Evolutionary conservation across 1,140 invertebrate species (phyloP).

Genomic region (Drosophila tsacasi): DNA sequence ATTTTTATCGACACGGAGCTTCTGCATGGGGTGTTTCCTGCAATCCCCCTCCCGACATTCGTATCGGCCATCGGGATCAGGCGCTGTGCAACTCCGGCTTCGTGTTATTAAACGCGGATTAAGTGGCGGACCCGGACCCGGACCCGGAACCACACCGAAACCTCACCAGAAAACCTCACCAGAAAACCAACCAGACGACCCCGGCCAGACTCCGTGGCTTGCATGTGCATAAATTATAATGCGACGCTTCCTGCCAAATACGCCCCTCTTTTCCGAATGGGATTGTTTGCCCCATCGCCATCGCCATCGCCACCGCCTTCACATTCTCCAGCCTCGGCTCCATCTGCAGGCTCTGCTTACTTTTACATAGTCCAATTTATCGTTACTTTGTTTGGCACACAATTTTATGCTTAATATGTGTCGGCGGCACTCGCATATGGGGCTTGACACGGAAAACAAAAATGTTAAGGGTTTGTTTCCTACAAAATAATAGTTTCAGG

Average conservation of each 20-base stretch:
- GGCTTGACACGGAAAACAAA: background rate
- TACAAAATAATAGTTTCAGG: background rate
- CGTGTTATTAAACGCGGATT: slow-evolving; percentile 83
- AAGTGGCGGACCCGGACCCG: slow-evolving; percentile 55
- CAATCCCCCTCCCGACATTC: slow-evolving; percentile 14
- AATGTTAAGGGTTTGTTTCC: background rate
- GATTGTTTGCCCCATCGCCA: slow-evolving; percentile 34
- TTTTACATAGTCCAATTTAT: slow-evolving; percentile 69
- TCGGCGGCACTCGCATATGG: slow-evolving; percentile 68
- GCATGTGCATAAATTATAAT: slow-evolving; percentile 81
- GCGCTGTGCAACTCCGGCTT: slow-evolving; percentile 41
- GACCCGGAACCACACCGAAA: slow-evolving; percentile 11
- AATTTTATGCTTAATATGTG: slow-evolving; percentile 80
- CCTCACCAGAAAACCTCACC: slow-evolving; percentile 26
- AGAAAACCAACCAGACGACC: slow-evolving; percentile 38
- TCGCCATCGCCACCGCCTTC: slow-evolving; percentile 19
- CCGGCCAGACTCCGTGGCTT: slow-evolving; percentile 74
- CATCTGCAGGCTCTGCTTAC: slow-evolving; percentile 51
- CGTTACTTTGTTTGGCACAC: slow-evolving; percentile 75
- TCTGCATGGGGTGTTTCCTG: slow-evolving; percentile 39
- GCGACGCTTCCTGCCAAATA: slow-evolving; percentile 61
- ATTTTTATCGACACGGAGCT: slow-evolving; percentile 54
- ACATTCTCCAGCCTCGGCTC: slow-evolving; percentile 20
- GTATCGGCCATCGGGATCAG: slow-evolving; percentile 23
- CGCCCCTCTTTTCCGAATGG: slow-evolving; percentile 53